Base-by-base conservation (phyloP, 2,888 invertebrate species). In the Reticulitermes lucifugus region DNA sequence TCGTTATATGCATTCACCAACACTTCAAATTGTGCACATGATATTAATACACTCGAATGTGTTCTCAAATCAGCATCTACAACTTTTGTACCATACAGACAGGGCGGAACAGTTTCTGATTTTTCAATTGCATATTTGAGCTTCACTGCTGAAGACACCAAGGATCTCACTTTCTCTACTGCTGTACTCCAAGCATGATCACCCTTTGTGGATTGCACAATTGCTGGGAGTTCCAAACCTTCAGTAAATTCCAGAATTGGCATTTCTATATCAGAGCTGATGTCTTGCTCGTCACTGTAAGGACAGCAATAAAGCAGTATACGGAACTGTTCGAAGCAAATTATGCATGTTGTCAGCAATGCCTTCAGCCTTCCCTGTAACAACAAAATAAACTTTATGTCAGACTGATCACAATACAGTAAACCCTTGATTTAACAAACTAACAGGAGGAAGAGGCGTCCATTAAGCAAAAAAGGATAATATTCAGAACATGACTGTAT, bases 251-350 rank as follows among this genome's bases (percentile, higher is more conserved):
- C 29, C 29, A 65, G n/a, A 18, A 35, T 21, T 70, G 65, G 43
- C 43, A 7, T 4, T 25, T n/a, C 65, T 3, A 77, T 21, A 21
- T 41, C 21, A 41, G 12, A 84, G 9, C 10, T 60, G 18, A 5
- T 46, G 25, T 79, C 21, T 79, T 1, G 18, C 35, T 29, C 35
- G 9, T 79, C 35, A 35, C 91, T 90, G 14, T 89, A 89, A 0
- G 95, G 95, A 85, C 93, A 93, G 86, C 94, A 93, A 88, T 94
- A 92, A 0, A 97, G 89, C 35, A 96, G 91, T 2, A 96, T 90
- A 85, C 92, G 90, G 88, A 95, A 94, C 89, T 97, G 97, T 87
- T 95, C 94, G 43, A 96, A 90, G 18, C 94, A 91, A 85, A 93
- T 91, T 70, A 92, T 90, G 12, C 92, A 89, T 84, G 93, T 92